Base-by-base conservation (phyloP, 2,888 invertebrate genomes). In the Stegana nigrithorax region DNA sequence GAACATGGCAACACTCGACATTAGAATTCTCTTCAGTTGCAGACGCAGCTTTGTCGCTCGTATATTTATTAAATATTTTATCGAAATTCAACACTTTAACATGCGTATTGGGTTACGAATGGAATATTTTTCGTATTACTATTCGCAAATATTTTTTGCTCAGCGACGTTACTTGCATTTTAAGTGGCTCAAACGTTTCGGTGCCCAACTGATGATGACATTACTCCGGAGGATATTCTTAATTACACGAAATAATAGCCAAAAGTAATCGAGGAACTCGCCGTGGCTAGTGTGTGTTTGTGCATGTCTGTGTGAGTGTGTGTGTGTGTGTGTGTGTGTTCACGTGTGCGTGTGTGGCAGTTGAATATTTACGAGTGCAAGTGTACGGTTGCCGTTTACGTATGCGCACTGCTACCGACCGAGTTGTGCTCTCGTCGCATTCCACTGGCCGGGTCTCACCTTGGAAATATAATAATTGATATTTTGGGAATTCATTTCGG, bases 61-160 rank as follows among this genome's bases (percentile, higher is more conserved):
- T n/a, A n/a, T n/a, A n/a, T n/a, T n/a, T n/a, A n/a, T n/a, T n/a
- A 73, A 74, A 80, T 75, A 78, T 78, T 77, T 75, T 75, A 80
- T 80, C 78, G 70, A 80, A 80, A 75, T 75, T 69, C 80, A 72
- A 69, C 72, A 69, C 76, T 73, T 72, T 56, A 69, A 64, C 58
- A 59, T 72, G 67, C 72, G 71, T 75, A 75, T 80, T 71, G 67
- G 69, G 66, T 80, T 78, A 68, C 80, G 36, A 68, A 67, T 64
- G 69, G 14, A 36, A 29, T 23, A 67, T 73, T 72, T 47, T 47
- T 7, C 23, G 23, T 23, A 5, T 6, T 21, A 3, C 25, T 23
- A 25, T 23, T 8, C 10, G 47, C 76, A 75, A 69, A 74, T 78
- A 75, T 78, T 71, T 47, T 75, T 71, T 69, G 63, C 66, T 73